These are phyloP conservation scores for Catocala fraxini DNA, from an alignment of 2,888 invertebrate species.

Conservation along the genomic window DNA sequence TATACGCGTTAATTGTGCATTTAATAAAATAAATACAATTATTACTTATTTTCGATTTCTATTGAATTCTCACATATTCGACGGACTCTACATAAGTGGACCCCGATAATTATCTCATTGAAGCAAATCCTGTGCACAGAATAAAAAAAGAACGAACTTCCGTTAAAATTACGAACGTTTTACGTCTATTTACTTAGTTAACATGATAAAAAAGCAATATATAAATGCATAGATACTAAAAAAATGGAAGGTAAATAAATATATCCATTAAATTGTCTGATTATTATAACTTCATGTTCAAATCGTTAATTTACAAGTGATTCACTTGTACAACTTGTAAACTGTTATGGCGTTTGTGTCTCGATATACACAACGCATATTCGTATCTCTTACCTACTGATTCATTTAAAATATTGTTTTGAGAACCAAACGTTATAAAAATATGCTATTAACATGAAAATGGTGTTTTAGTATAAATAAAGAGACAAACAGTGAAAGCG, in stretches of 20 bases:
- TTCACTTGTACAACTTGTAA: slow-evolving; percentile 60
- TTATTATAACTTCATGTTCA: slow-evolving; percentile 2
- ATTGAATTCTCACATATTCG: no score
- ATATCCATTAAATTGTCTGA: not conserved
- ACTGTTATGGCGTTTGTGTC: slow-evolving; percentile 86
- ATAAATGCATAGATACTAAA: slow-evolving; percentile 13
- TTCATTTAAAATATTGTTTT: slow-evolving; percentile 46
- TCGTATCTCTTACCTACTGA: slow-evolving; percentile 60
- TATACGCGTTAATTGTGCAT: no score
- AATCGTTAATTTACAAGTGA: slow-evolving; percentile 32
- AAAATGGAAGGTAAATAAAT: slow-evolving; percentile 54
- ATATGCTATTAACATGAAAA: slow-evolving; percentile 47
- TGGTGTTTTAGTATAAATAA: slow-evolving; percentile 49
- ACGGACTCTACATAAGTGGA: not conserved
- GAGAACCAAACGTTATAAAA: slow-evolving; percentile 48
- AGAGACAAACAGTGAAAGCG: slow-evolving; percentile 55
- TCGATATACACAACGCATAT: slow-evolving; percentile 82
- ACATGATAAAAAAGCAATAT: slow-evolving; percentile 11
- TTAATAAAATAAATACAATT: no score
- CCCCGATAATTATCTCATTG: not conserved
- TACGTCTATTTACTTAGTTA: slow-evolving; percentile 38
- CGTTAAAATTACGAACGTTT: slow-evolving; percentile 55
- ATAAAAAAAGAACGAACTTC: slow-evolving; percentile 50
- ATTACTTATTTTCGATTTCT: no score
- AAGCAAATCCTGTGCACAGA: slow-evolving; percentile 15